Conservation (phyloP, 2,888 invertebrate species). For the Axea sp. region DNA sequence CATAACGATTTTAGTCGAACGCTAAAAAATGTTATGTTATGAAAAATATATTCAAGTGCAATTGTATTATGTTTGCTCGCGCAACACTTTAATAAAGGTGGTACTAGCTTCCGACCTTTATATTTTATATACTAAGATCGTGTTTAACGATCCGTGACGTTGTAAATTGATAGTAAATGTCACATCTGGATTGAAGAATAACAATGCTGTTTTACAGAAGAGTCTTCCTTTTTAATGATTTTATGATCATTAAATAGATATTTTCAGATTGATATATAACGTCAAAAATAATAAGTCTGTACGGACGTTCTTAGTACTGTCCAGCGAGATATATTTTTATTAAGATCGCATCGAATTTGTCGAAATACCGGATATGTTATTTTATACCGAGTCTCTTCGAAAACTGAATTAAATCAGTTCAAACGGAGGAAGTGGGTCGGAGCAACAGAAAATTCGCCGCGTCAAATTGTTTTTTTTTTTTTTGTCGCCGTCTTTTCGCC, state of each 20-base stretch:
- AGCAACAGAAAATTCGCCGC: slow-evolving; percentile 9
- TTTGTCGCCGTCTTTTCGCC: slow-evolving; percentile 57
- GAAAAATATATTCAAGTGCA: slow-evolving; percentile 19
- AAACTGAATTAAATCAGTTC: slow-evolving; percentile 14
- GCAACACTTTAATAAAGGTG: slow-evolving; percentile 20
- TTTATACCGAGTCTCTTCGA: neutral
- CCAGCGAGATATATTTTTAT: neutral
- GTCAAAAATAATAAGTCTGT: neutral
- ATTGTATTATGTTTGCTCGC: slow-evolving; percentile 9
- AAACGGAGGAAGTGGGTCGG: slow-evolving; percentile 2
- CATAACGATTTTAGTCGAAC: too few relatives aligned
- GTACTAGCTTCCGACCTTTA: slow-evolving; percentile 34
- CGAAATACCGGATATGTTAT: neutral
- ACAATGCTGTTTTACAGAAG: slow-evolving; percentile 65
- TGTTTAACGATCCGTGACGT: slow-evolving; percentile 73
- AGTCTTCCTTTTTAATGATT: slow-evolving; percentile 17
- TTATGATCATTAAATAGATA: slow-evolving; percentile 12
- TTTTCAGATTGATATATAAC: too few relatives aligned
- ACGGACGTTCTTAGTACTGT: neutral
- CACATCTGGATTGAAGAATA: slow-evolving; percentile 73
- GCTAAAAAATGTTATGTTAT: too few relatives aligned
- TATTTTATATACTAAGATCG: slow-evolving; percentile 58
- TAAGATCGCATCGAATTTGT: slow-evolving; percentile 15
- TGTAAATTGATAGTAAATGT: slow-evolving; percentile 77
- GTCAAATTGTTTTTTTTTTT: slow-evolving; percentile 37